Conservation (phyloP, 2,797 vertebrate genomes). For the Pagetopsis macropterus region DNA sequence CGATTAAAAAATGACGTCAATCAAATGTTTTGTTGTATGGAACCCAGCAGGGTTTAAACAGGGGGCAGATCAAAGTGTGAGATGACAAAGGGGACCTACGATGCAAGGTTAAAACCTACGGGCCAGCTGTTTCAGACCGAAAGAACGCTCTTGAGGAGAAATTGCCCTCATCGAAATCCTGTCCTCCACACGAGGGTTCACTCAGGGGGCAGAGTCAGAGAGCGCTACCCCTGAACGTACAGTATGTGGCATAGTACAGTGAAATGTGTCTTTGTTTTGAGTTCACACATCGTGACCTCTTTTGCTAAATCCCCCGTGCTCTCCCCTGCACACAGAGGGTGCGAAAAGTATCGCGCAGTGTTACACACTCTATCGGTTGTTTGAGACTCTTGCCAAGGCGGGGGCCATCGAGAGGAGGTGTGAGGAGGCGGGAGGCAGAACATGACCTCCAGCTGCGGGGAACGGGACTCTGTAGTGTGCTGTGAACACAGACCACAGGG, state of each 20-base stretch:
- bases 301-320: constrained; percentile 54
- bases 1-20: constrained; percentile 71
- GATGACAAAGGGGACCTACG: constrained; percentile 52
- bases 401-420: constrained; percentile 37
- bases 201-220: constrained; percentile 47
- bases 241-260: constrained; percentile 44
- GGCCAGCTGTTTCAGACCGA: constrained; percentile 39
- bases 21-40: constrained; percentile 53
- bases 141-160: constrained; percentile 50
- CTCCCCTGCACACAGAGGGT: constrained; percentile 48
- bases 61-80: constrained; percentile 66
- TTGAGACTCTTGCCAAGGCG: constrained; percentile 52
- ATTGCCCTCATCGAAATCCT: constrained; percentile 51
- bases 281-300: constrained; percentile 74
- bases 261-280: constrained; percentile 72
- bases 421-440: constrained; percentile 45
- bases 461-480: constrained; percentile 21
- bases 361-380: constrained; percentile 58
- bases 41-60: constrained; percentile 59
- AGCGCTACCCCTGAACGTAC: constrained; percentile 19
- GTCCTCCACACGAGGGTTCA: constrained; percentile 65
- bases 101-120: constrained; percentile 56
- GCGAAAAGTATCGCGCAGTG: constrained; percentile 66
- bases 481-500: constrained; percentile 44
- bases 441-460: constrained; percentile 54